A percentile compares a stretch with the other conserved stretches of the same genome.
These are phyloP conservation scores for Octomys mimax DNA, from an alignment of 2,797 vertebrate genomes.

Conservation along the genomic window DNA sequence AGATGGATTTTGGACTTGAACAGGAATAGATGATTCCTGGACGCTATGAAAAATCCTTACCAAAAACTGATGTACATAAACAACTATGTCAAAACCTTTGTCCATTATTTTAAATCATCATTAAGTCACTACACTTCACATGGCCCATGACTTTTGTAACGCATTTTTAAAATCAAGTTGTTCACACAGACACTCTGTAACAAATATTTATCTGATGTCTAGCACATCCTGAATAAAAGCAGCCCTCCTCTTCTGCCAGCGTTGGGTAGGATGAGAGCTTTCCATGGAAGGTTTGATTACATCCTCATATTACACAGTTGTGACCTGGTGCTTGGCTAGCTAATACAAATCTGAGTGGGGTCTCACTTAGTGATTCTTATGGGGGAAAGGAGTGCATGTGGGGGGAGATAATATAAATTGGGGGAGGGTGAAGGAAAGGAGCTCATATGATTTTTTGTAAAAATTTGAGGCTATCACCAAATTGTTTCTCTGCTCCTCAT, in stretches of 20 bases:
- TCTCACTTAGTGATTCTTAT: background rate
- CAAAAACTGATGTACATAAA: background rate
- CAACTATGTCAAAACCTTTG: slow-evolving; percentile 17
- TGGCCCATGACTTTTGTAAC: background rate
- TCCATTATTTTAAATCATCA: background rate
- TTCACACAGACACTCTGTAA: background rate
- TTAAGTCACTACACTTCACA: background rate
- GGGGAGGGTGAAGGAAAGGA: background rate
- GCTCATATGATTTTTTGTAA: background rate
- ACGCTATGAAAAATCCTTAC: background rate
- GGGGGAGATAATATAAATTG: background rate
- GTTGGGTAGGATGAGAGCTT: background rate
- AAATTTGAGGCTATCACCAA: slow-evolving; percentile 10
- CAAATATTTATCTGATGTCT: background rate
- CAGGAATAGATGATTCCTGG: slow-evolving; percentile 19
- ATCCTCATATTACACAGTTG: background rate
- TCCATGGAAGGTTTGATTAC: background rate
- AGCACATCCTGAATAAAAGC: background rate
- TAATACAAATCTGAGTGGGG: background rate
- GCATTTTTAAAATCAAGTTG: background rate
- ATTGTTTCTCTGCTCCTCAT: slow-evolving; percentile 15
- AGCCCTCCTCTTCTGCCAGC: background rate
- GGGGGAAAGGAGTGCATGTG: background rate
- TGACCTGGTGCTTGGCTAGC: background rate
- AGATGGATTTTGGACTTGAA: background rate